phyloP scores from a whole-genome alignment of 2,797 vertebrate species.

The Falco concolor region DNA sequence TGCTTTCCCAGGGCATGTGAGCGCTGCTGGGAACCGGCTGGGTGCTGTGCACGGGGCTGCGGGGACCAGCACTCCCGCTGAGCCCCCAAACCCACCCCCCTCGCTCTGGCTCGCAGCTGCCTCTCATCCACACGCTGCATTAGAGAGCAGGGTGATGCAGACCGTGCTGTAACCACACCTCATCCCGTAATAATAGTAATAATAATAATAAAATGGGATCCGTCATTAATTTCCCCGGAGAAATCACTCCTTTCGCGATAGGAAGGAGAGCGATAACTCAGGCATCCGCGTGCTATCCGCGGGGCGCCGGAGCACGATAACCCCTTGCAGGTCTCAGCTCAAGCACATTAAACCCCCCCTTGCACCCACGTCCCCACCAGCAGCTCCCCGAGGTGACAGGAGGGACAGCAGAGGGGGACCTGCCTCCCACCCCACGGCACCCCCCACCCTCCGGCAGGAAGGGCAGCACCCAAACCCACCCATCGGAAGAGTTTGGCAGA shows the following conservation, averaged over 20 bases:
- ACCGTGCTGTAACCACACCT: not conserved
- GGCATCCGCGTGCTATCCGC: fast-evolving
- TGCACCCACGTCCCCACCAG: fast-evolving
- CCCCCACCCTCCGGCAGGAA: not conserved
- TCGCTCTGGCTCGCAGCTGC: not conserved
- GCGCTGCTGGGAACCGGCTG: not conserved
- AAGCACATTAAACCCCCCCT: not conserved
- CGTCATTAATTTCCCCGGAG: not conserved
- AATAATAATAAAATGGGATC: fast-evolving
- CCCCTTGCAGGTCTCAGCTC: not conserved
- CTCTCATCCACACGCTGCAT: fast-evolving
- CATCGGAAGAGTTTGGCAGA: not conserved
- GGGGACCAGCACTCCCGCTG: not conserved
- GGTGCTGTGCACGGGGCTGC: not conserved
- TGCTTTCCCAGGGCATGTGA: not conserved
- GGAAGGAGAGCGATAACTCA: fast-evolving
- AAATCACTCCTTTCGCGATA: fast-evolving
- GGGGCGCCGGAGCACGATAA: not conserved
- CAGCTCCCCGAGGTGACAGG: not conserved
- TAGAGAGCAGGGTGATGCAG: fast-evolving
- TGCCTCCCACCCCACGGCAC: not conserved
- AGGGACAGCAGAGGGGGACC: not conserved
- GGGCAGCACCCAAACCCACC: not conserved
- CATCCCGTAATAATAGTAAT: fast-evolving
- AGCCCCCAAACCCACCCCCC: fast-evolving